These are phyloP conservation scores for Atherix ibis DNA, from an alignment of 2,888 invertebrate species.

Conservation along the genomic window DNA sequence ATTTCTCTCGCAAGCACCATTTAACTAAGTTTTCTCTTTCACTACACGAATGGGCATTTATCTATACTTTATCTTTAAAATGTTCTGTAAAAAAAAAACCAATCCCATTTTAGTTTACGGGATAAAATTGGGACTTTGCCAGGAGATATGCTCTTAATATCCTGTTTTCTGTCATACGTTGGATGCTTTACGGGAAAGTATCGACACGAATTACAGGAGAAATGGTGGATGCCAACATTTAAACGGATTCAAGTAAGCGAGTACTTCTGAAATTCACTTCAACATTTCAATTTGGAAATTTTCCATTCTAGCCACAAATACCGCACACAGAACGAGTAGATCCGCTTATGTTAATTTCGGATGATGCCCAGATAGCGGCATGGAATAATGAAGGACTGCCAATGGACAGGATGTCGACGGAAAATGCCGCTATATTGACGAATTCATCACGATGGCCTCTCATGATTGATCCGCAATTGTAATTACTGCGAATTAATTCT, in stretches of 20 bases:
- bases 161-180: conserved; percentile 89
- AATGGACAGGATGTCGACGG: conserved; percentile 85
- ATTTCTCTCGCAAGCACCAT: too few relatives aligned
- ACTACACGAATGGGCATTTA: too few relatives aligned
- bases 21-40: too few relatives aligned
- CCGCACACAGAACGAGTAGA: conserved; percentile 68
- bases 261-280: neutral
- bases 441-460: conserved; percentile 89
- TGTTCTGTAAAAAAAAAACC: too few relatives aligned
- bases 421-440: conserved; percentile 85
- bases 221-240: conserved; percentile 70
- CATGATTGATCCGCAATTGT: conserved; percentile 87
- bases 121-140: conserved; percentile 65
- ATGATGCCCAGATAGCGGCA: conserved; percentile 79
- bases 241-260: conserved; percentile 42
- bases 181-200: conserved; percentile 86
- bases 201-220: conserved; percentile 59
- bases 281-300: too few relatives aligned
- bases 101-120: conserved; percentile 45
- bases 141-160: conserved; percentile 80
- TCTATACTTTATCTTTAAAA: too few relatives aligned
- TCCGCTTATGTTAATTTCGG: conserved; percentile 66
- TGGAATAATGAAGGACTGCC: conserved; percentile 96
- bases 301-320: conserved; percentile 46
- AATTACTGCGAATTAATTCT: conserved; percentile 16